Conservation (phyloP, 2,888 invertebrate genomes). For the Abrostola triplasia region DNA sequence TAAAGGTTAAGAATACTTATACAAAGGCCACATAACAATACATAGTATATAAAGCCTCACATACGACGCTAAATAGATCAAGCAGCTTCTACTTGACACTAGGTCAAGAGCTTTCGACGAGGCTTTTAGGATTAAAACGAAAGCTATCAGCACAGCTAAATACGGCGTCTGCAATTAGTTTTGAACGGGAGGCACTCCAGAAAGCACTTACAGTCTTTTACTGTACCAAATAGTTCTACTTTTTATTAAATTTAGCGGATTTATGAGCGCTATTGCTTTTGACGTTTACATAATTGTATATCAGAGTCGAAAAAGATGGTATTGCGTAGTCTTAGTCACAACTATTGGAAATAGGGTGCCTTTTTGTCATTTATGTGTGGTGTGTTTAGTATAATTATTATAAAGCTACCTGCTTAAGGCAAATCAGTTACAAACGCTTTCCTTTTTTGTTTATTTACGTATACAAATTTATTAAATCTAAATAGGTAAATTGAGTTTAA, state of each 20-base stretch:
- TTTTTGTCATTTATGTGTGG: too few species aligned
- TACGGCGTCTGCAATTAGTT: slow-evolving; percentile 42
- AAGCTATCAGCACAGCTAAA: slow-evolving; percentile 50
- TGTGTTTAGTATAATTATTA: too few species aligned
- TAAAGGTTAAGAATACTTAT: too few species aligned
- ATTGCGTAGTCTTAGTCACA: too few species aligned
- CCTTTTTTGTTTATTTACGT: too few species aligned
- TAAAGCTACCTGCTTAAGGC: too few species aligned
- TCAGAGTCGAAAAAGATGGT: too few species aligned
- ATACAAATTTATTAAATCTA: too few species aligned
- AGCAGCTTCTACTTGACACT: slow-evolving; percentile 53
- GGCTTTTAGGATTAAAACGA: slow-evolving; percentile 57
- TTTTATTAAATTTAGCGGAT: neutral
- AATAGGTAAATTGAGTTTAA: too few species aligned
- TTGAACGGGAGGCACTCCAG: slow-evolving; percentile 9
- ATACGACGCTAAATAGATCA: slow-evolving; percentile 51
- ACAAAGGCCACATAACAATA: too few species aligned
- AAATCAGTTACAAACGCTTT: too few species aligned
- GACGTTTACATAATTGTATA: neutral
- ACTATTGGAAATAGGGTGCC: too few species aligned
- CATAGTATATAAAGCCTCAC: neutral
- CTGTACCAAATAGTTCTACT: neutral
- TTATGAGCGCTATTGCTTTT: neutral
- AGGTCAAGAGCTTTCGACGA: slow-evolving; percentile 39
- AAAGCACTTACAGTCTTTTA: slow-evolving; percentile 20